A percentile compares a stretch with the other conserved stretches of the same genome.
Conservation (phyloP, 64 coral and sea anemone species). For the Actinia equina region DNA sequence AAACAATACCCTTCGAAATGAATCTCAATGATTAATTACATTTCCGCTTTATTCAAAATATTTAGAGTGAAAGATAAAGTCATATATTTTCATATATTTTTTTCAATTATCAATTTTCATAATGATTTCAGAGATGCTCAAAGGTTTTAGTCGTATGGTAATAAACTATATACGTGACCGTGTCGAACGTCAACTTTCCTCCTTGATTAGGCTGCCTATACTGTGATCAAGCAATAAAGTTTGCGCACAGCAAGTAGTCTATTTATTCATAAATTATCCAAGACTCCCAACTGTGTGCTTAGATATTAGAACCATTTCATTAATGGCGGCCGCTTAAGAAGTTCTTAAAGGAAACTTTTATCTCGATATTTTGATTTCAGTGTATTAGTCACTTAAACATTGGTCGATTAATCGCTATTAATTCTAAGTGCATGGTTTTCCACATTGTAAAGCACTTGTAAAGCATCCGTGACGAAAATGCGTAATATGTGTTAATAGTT, state of each 20-base stretch:
- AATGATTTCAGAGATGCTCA: background rate
- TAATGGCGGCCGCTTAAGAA: constrained; percentile 11
- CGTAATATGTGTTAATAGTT: constrained; percentile 12
- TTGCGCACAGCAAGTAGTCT: background rate
- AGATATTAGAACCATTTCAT: background rate
- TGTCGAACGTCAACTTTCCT: background rate
- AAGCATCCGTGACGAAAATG: background rate
- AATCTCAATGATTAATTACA: background rate
- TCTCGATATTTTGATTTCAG: constrained; percentile 10
- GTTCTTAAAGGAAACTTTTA: background rate
- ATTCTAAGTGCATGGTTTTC: background rate
- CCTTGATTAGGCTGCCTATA: background rate
- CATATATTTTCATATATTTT: too few relatives aligned
- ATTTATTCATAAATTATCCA: background rate
- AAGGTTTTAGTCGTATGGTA: background rate
- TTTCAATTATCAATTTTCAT: too few relatives aligned
- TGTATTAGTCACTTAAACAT: background rate
- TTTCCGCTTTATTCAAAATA: background rate
- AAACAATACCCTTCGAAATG: background rate
- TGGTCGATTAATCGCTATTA: background rate
- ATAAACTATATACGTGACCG: background rate
- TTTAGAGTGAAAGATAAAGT: background rate
- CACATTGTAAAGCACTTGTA: background rate
- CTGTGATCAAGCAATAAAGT: constrained; percentile 1
- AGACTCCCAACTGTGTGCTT: constrained; percentile 11